Conservation (phyloP, 2,797 vertebrate genomes). For the Paguma larvata region DNA sequence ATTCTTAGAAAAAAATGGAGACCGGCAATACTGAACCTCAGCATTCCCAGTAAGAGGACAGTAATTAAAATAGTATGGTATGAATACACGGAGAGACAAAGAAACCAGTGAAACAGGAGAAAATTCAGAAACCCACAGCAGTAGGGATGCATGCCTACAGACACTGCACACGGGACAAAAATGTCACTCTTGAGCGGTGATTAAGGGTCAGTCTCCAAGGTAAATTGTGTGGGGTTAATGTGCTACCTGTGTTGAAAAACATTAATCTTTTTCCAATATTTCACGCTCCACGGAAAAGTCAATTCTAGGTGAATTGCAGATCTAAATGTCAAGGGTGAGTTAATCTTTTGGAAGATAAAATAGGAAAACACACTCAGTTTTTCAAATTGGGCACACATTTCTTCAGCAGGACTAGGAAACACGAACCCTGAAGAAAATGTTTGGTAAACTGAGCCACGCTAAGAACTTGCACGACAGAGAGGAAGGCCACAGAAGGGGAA, state of each 20-base stretch:
- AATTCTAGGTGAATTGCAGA: background rate
- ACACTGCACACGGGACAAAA: background rate
- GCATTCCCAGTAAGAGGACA: background rate
- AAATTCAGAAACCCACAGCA: background rate
- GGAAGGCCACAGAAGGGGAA: background rate
- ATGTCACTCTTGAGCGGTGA: background rate
- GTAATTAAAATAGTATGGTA: background rate
- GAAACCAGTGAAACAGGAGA: background rate
- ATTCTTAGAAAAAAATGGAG: background rate
- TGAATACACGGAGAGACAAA: background rate
- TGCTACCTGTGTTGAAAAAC: background rate
- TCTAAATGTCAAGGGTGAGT: background rate
- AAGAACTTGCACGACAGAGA: background rate
- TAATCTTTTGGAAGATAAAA: background rate
- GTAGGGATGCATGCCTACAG: no score
- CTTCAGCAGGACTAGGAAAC: background rate
- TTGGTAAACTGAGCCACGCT: background rate
- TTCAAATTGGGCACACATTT: background rate
- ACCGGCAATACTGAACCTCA: background rate
- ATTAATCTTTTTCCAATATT: background rate
- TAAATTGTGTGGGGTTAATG: background rate
- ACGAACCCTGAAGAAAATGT: background rate
- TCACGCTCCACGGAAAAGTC: background rate
- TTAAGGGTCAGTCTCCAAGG: background rate
- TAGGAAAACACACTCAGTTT: background rate